Percentiles rank a stretch among this genome's conserved stretches.
Conservation (phyloP, 2,888 invertebrate genomes). For the Selenia dentaria region DNA sequence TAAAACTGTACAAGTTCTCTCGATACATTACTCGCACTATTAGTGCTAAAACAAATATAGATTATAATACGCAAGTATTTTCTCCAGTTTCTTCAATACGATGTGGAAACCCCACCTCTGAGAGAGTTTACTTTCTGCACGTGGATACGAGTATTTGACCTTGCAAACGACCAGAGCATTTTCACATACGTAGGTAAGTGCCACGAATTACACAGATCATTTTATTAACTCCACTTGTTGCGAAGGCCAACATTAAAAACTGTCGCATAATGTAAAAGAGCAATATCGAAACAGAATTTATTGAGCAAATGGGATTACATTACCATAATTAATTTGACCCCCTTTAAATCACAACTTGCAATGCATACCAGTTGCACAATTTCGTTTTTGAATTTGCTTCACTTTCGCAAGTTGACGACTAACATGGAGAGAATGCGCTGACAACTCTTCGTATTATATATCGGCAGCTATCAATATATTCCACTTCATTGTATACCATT, state of each 20-base stretch:
- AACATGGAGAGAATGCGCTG: slow-evolving; percentile 15
- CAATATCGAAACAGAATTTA: slow-evolving; percentile 32
- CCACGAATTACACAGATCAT: slow-evolving; percentile 7
- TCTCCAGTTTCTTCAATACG: slow-evolving; percentile 85
- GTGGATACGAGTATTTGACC: slow-evolving; percentile 90
- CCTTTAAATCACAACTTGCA: slow-evolving; percentile 50
- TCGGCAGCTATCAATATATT: too few relatives aligned
- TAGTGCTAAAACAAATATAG: too few relatives aligned
- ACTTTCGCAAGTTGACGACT: slow-evolving; percentile 29
- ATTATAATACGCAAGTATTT: too few relatives aligned
- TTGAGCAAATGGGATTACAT: slow-evolving; percentile 54
- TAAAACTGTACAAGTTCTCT: too few relatives aligned
- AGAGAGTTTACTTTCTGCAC: slow-evolving; percentile 93
- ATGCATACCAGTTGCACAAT: slow-evolving; percentile 46
- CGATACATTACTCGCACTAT: too few relatives aligned
- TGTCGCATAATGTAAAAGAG: slow-evolving; percentile 30
- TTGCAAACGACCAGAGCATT: slow-evolving; percentile 61
- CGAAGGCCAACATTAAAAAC: slow-evolving; percentile 23
- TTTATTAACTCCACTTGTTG: slow-evolving; percentile 12
- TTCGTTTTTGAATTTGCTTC: slow-evolving; percentile 29
- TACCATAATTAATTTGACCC: slow-evolving; percentile 52
- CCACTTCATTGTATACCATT: too few relatives aligned
- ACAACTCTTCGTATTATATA: too few relatives aligned
- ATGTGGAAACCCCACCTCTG: slow-evolving; percentile 88
- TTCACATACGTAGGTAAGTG: slow-evolving; percentile 70